Evolutionary conservation across 2,888 invertebrate species (phyloP).

Genomic region (Pterobdella sp.): DNA sequence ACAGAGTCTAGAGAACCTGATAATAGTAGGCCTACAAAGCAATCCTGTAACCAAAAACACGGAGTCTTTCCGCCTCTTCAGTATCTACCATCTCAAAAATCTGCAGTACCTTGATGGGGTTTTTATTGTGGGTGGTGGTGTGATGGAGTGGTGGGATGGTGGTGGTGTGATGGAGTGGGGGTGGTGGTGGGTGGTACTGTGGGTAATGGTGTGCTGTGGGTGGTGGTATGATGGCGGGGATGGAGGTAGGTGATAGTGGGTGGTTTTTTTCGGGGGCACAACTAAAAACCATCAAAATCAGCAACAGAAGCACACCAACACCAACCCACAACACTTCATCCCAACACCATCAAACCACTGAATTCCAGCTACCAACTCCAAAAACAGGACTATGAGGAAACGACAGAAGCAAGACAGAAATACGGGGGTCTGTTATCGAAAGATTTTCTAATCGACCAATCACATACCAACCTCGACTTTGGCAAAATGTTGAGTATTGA

Average conservation of each 20-base stretch:
- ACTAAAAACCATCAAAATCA: too few species aligned
- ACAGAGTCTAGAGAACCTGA: slow-evolving; percentile 43
- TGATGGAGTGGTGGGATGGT: neutral
- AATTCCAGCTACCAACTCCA: neutral
- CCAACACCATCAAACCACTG: neutral
- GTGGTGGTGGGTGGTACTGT: too few species aligned
- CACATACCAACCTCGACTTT: slow-evolving; percentile 46
- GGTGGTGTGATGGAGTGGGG: neutral
- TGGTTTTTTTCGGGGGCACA: too few species aligned
- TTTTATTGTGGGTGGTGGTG: slow-evolving; percentile 45
- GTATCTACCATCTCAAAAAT: slow-evolving; percentile 50
- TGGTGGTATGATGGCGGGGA: too few species aligned
- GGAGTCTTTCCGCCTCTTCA: slow-evolving; percentile 46
- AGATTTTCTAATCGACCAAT: slow-evolving; percentile 50
- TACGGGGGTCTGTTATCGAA: slow-evolving; percentile 50
- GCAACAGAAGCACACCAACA: neutral
- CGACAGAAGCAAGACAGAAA: slow-evolving; percentile 46
- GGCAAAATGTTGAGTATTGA: slow-evolving; percentile 49
- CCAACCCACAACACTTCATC: neutral
- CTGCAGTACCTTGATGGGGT: slow-evolving; percentile 50
- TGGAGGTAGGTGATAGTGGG: too few species aligned
- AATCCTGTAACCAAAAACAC: slow-evolving; percentile 48
- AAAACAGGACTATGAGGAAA: slow-evolving; percentile 45
- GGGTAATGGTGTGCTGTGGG: too few species aligned
- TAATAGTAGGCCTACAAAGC: slow-evolving; percentile 49